These are phyloP conservation scores for Conus canariensis DNA, from an alignment of 2,888 invertebrate genomes.

Conservation along the genomic window DNA sequence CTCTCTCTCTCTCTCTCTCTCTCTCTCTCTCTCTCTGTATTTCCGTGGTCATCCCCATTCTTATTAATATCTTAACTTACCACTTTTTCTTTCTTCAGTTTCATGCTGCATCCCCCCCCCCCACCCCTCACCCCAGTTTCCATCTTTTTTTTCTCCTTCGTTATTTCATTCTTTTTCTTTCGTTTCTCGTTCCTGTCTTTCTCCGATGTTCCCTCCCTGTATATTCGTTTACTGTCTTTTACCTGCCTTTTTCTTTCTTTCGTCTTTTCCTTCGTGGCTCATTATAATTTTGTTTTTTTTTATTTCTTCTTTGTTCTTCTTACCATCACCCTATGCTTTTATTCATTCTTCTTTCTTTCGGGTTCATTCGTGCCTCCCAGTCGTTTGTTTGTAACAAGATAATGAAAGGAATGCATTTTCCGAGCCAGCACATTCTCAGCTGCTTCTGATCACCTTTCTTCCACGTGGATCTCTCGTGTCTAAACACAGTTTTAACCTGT, in stretches of 20 bases:
- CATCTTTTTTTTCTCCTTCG: not conserved
- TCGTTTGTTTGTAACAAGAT: too few relatives aligned
- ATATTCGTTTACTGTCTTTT: not conserved
- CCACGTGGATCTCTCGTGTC: too few relatives aligned
- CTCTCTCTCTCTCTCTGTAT: too few relatives aligned
- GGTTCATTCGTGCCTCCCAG: not conserved
- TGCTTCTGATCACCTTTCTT: not conserved
- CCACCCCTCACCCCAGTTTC: too few relatives aligned
- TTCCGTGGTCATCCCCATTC: too few relatives aligned
- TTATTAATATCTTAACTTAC: not conserved
- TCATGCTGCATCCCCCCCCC: not conserved
- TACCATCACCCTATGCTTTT: not conserved
- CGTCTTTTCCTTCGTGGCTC: not conserved
- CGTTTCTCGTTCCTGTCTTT: not conserved
- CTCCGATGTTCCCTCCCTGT: not conserved
- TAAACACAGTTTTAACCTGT: too few relatives aligned
- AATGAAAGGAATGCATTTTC: too few relatives aligned
- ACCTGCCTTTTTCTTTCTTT: not conserved
- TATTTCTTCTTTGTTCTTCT: not conserved
- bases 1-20: too few relatives aligned
- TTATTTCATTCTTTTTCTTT: not conserved
- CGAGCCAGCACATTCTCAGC: too few relatives aligned
- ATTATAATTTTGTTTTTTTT: not conserved
- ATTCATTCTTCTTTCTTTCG: not conserved
- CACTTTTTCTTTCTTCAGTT: not conserved